A percentile compares a stretch with the other conserved stretches of the same genome.
Conservation (phyloP, 2,888 invertebrate species). For the Philaethria dido region DNA sequence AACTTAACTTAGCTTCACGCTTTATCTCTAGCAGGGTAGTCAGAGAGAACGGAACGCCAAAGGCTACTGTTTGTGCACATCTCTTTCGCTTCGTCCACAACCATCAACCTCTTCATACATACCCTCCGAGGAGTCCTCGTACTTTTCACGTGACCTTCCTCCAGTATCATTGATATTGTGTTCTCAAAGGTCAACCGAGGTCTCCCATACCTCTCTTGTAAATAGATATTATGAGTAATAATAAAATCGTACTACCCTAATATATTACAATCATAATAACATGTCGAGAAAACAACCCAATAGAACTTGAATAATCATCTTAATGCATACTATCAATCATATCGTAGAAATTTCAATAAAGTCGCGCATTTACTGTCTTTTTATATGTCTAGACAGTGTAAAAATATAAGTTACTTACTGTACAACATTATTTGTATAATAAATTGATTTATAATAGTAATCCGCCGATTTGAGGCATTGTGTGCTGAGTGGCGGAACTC, state of each 20-base stretch:
- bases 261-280: constrained; percentile 8
- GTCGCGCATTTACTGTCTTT: background rate
- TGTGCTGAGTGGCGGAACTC: no score
- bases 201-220: background rate
- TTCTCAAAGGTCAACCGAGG: no score
- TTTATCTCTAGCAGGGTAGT: no score
- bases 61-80: no score
- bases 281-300: background rate
- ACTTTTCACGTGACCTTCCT: no score
- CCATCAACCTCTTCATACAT: no score
- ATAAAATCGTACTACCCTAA: background rate
- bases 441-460: background rate
- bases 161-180: no score
- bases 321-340: constrained; percentile 20
- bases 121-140: no score
- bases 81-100: no score
- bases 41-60: no score
- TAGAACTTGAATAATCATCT: constrained; percentile 18
- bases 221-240: background rate
- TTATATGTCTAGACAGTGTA: constrained; percentile 17
- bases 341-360: constrained; percentile 12
- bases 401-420: constrained; percentile 1
- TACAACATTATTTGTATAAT: background rate
- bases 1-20: no score
- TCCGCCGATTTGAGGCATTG: no score